Evolutionary conservation across 2,888 invertebrate genomes (phyloP).

Genomic region (Capitulum mitella): DNA sequence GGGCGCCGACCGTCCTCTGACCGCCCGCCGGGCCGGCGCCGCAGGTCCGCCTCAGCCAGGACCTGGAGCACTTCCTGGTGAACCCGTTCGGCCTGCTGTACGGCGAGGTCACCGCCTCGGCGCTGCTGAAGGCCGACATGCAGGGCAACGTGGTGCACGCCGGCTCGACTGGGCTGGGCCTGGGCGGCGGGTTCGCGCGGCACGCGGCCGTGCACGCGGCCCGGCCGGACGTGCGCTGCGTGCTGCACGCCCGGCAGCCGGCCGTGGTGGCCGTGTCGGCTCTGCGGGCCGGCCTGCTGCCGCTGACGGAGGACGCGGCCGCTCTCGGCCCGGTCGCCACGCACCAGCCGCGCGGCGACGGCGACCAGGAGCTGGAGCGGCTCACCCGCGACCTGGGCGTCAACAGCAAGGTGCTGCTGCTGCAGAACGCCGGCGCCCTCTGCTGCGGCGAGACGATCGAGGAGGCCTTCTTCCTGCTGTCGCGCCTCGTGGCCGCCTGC

Average conservation of each 20-base stretch:
- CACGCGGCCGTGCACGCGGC: slow-evolving; percentile 95
- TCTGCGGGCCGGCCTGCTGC: slow-evolving; percentile 78
- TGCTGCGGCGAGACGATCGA: slow-evolving; percentile 94
- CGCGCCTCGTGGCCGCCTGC: slow-evolving; percentile 73
- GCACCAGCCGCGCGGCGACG: slow-evolving; percentile 65
- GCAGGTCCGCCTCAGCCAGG: slow-evolving; percentile 80
- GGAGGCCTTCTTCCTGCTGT: slow-evolving; percentile 84
- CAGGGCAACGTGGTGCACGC: slow-evolving; percentile 52
- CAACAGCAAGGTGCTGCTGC: slow-evolving; percentile 74
- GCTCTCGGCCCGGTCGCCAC: slow-evolving; percentile 81
- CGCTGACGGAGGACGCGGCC: slow-evolving; percentile 88
- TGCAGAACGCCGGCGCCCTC: slow-evolving; percentile 79
- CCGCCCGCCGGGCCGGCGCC: too few species aligned
- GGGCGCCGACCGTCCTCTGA: too few species aligned
- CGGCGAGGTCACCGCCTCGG: slow-evolving; percentile 91
- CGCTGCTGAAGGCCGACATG: slow-evolving; percentile 84
- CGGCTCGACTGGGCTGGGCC: slow-evolving; percentile 88
- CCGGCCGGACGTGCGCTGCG: slow-evolving; percentile 90
- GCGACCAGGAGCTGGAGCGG: slow-evolving; percentile 76
- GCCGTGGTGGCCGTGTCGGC: slow-evolving; percentile 78
- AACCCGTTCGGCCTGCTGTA: slow-evolving; percentile 92
- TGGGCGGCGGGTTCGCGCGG: slow-evolving; percentile 73
- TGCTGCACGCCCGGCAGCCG: slow-evolving; percentile 89
- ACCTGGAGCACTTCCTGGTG: slow-evolving; percentile 90
- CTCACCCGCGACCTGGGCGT: slow-evolving; percentile 85